Evolutionary conservation across 2,113 vertebrate species (phyloP).

Genomic region (Orthonyx spaldingii): DNA sequence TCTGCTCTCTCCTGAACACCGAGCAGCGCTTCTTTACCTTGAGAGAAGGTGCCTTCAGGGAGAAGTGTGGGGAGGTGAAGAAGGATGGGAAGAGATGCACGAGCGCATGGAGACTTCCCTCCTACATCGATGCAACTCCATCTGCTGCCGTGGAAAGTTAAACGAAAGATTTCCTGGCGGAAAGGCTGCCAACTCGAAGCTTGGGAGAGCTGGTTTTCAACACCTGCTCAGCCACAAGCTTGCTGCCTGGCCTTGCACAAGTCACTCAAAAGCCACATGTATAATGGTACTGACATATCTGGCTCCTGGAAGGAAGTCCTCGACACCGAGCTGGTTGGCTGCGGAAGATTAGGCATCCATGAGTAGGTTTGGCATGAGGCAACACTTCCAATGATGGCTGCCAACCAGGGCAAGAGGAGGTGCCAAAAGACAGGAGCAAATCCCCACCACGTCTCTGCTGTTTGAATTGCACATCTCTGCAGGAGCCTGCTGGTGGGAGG

Average conservation of each 20-base stretch:
- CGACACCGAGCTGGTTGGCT: background rate
- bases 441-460: background rate
- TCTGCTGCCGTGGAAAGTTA: background rate
- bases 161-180: background rate
- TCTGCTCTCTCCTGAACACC: background rate
- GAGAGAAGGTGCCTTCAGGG: background rate
- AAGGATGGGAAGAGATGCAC: background rate
- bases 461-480: background rate
- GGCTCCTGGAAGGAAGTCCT: slow-evolving; percentile 25
- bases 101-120: accelerated
- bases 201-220: slow-evolving; percentile 26
- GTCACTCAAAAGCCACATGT: background rate
- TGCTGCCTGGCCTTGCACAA: slow-evolving; percentile 1
- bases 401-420: background rate
- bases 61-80: background rate
- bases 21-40: background rate
- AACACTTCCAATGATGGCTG: background rate
- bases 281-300: slow-evolving; percentile 19
- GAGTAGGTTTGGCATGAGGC: background rate
- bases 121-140: background rate
- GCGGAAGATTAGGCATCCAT: background rate
- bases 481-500: background rate
- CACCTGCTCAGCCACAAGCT: slow-evolving; percentile 25
- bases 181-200: background rate
- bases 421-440: background rate